Percentiles rank a stretch among this genome's conserved stretches.
These are phyloP conservation scores for Argyrosomus regius DNA, from an alignment of 2,797 vertebrate genomes.

Conservation along the genomic window DNA sequence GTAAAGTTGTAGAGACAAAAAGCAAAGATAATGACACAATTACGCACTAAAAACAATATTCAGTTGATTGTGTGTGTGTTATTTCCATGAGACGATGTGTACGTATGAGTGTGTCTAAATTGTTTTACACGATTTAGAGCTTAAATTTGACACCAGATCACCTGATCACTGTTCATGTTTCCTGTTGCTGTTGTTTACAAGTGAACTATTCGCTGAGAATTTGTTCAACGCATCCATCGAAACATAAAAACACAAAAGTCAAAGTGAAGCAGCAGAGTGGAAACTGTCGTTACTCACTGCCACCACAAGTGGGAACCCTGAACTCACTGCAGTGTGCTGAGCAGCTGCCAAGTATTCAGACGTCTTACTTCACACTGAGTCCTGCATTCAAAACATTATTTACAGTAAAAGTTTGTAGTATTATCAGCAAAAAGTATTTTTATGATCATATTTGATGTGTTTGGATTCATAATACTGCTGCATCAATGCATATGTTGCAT, in stretches of 20 bases:
- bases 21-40: too few species aligned
- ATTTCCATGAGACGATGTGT: too few species aligned
- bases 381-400: neutral
- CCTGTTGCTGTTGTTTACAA: neutral
- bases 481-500: too few species aligned
- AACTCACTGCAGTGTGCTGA: neutral
- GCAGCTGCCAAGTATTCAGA: neutral
- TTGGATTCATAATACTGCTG: too few species aligned
- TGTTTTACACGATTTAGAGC: neutral
- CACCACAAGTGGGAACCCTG: slow-evolving; percentile 14
- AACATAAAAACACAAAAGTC: neutral
- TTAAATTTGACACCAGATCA: neutral
- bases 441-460: too few species aligned
- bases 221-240: neutral
- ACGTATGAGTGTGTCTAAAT: too few species aligned
- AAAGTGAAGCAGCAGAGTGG: neutral
- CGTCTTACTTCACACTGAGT: neutral
- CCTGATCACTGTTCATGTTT: neutral
- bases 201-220: neutral
- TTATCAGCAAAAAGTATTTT: too few species aligned
- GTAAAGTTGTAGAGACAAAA: neutral
- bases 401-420: too few species aligned
- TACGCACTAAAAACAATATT: too few species aligned
- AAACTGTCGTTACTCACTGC: neutral
- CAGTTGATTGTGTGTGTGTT: too few species aligned